A percentile compares a stretch with the other conserved stretches of the same genome.
Conservation (phyloP, 2,113 vertebrate species). For the Anseranas semipalmata region DNA sequence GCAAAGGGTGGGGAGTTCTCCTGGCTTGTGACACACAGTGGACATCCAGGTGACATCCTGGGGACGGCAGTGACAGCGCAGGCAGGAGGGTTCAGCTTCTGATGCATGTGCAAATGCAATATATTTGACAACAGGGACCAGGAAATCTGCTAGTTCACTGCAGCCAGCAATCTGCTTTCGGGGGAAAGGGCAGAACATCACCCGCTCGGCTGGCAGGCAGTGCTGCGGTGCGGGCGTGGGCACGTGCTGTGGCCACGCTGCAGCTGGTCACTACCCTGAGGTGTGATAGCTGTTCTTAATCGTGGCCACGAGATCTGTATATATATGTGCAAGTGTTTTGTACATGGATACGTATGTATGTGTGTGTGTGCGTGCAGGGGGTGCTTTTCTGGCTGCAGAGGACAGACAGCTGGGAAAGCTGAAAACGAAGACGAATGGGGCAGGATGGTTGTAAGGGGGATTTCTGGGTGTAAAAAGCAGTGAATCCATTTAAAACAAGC, state of each 20-base stretch:
- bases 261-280: no score
- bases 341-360: no score
- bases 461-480: not conserved
- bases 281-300: no score
- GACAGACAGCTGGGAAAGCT: not conserved
- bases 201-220: not conserved
- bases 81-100: not conserved
- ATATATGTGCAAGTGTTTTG: not conserved
- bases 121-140: not conserved
- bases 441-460: not conserved
- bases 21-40: not conserved
- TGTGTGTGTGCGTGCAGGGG: no score
- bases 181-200: not conserved
- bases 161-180: not conserved
- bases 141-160: not conserved
- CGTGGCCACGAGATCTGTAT: not conserved
- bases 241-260: no score
- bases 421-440: not conserved
- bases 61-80: not conserved
- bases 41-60: not conserved
- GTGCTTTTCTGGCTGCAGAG: not conserved
- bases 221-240: no score
- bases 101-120: not conserved
- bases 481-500: not conserved
- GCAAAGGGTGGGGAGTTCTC: no score